Conservation (phyloP, 2,797 vertebrate species). For the Gadopsis marmoratus region DNA sequence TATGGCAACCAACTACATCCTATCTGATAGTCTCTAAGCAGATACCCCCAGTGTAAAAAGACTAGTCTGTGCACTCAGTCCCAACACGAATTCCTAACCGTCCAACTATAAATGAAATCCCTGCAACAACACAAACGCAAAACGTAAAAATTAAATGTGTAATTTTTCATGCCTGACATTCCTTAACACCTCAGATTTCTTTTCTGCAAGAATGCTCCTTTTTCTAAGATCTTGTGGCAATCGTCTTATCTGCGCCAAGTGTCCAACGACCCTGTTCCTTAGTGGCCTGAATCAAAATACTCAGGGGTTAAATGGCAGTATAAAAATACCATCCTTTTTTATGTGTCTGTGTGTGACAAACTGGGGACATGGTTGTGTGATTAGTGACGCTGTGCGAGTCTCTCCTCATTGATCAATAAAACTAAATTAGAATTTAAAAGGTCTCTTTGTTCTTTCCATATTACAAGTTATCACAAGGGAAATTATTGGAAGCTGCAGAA, state of each 20-base stretch:
- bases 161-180: constrained; percentile 14
- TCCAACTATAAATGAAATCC: constrained; percentile 35
- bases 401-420: constrained; percentile 60
- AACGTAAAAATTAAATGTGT: no score
- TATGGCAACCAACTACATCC: constrained; percentile 85
- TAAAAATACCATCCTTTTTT: constrained; percentile 39
- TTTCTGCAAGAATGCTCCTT: constrained; percentile 22
- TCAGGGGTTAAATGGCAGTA: constrained; percentile 57
- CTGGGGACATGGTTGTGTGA: constrained; percentile 19
- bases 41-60: not conserved
- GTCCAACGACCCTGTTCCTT: constrained; percentile 31
- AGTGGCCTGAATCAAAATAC: constrained; percentile 50
- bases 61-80: constrained; percentile 8
- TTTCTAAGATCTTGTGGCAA: constrained; percentile 42
- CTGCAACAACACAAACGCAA: constrained; percentile 17
- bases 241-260: constrained; percentile 14
- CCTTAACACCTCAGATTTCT: constrained; percentile 28
- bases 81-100: constrained; percentile 14
- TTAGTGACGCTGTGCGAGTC: constrained; percentile 24
- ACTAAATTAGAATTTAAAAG: not conserved
- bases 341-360: constrained; percentile 44
- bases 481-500: not conserved
- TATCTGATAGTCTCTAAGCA: constrained; percentile 56
- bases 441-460: not conserved
- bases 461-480: not conserved